Percentiles rank a stretch among this genome's conserved stretches.
These are phyloP conservation scores for Dissostichus mawsoni DNA, from an alignment of 2,113 vertebrate species.

Conservation along the genomic window DNA sequence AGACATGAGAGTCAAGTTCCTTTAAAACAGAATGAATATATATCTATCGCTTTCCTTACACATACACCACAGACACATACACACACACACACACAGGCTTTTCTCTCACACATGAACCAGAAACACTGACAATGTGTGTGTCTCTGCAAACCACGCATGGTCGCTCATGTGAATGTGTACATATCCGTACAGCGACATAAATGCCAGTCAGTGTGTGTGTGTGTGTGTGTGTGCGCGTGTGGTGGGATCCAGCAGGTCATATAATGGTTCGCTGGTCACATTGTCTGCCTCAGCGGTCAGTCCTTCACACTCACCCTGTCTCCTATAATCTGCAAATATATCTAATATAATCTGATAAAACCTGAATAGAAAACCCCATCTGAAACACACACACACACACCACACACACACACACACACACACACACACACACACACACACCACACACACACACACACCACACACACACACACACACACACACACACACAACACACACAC, in stretches of 20 bases:
- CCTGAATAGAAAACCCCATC: too few relatives aligned
- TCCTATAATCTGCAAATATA: slow-evolving; percentile 64
- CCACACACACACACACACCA: too few relatives aligned
- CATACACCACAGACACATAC: slow-evolving; percentile 1
- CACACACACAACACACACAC: too few relatives aligned
- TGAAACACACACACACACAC: too few relatives aligned
- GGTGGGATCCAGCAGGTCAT: slow-evolving; percentile 68
- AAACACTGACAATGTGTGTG: slow-evolving; percentile 35
- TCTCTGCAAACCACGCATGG: slow-evolving; percentile 33
- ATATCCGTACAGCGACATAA: slow-evolving; percentile 17
- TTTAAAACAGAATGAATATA: slow-evolving; percentile 34
- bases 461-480: too few relatives aligned
- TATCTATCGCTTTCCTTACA: background rate
- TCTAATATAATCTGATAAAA: slow-evolving; percentile 32
- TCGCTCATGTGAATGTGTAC: slow-evolving; percentile 43
- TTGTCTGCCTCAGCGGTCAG: slow-evolving; percentile 69
- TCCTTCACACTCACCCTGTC: slow-evolving; percentile 55
- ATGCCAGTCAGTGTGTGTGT: slow-evolving; percentile 25
- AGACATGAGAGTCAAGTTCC: slow-evolving; percentile 40
- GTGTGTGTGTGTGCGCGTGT: slow-evolving; percentile 30
- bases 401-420: too few relatives aligned
- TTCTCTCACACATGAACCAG: slow-evolving; percentile 19
- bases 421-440: too few relatives aligned
- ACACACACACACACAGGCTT: slow-evolving; percentile 10
- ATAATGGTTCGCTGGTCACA: slow-evolving; percentile 68